Evolutionary conservation across 2,113 vertebrate genomes (phyloP), one percentile per base, ranked within the genome.

Genomic region (Pelobates fuscus): DNA sequence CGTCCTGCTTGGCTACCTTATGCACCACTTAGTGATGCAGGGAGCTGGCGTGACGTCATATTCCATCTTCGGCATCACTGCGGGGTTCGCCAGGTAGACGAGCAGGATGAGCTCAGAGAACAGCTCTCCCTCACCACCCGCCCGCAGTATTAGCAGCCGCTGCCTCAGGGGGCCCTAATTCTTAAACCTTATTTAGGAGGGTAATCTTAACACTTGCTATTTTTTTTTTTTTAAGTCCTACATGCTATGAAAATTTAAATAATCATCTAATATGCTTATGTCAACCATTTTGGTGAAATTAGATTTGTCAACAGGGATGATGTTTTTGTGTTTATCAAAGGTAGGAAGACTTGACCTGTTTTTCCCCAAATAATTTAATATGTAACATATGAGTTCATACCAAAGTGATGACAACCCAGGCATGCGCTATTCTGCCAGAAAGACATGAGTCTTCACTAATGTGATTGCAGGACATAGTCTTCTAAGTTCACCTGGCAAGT

Each of bases 221-320:
- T 52, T 18, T n/a, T n/a, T n/a, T n/a, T 49, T 37, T 12, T 24
- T 29, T 52, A 15, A 43, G 32, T 59, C 54, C 17, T 29, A 60
- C 37, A 60, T n/a, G 55, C 37, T 59, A 37, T 49, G 44, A 23
- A 44, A 17, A 32, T 20, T 71, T 63, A 62, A 71, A 54, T 71
- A 18, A 63, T 32, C 37, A 62, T 54, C 26, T 17, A 25, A 71
- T 71, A 71, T 43, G 25, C 60, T 62, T 32, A 71, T 27, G 57
- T 44, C 23, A 71, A 60, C 17, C 43, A 52, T 52, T 71, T 71
- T 37, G 25, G 59, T 5, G 21, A 63, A 71, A 49, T 49, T 62
- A 63, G 43, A 52, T 63, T 71, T 71, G 59, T 71, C 70, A 71
- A 71, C 59, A 62, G 49, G 11, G 43, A 62, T 62, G 59, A 71